Evolutionary conservation across 2,888 invertebrate species (phyloP).

Genomic region (Physocephala rufipes): DNA sequence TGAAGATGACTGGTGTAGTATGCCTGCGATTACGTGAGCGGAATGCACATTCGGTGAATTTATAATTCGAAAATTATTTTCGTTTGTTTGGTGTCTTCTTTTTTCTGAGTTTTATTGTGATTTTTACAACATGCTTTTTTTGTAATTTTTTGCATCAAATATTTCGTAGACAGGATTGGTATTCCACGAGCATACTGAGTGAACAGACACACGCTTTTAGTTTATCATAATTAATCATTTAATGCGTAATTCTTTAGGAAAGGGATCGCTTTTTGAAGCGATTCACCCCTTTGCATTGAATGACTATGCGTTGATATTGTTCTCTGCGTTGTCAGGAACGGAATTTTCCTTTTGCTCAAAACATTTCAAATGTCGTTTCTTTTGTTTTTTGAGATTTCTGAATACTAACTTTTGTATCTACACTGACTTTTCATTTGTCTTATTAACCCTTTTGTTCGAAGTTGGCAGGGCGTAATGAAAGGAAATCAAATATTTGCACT

Average conservation of each 20-base stretch:
- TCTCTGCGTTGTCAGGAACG: slow-evolving; percentile 44
- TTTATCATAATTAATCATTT: slow-evolving; percentile 60
- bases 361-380: slow-evolving; percentile 43
- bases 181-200: slow-evolving; percentile 24
- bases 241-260: slow-evolving; percentile 48
- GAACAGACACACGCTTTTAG: slow-evolving; percentile 30
- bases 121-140: slow-evolving; percentile 41
- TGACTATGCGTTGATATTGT: neutral
- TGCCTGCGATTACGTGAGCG: slow-evolving; percentile 43
- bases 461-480: slow-evolving; percentile 45
- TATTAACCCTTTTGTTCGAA: slow-evolving; percentile 63
- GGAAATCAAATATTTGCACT: slow-evolving; percentile 44
- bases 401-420: slow-evolving; percentile 36
- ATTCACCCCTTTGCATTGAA: too few relatives aligned
- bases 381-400: slow-evolving; percentile 45
- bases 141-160: slow-evolving; percentile 40
- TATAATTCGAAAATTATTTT: slow-evolving; percentile 50
- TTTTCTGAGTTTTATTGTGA: slow-evolving; percentile 31
- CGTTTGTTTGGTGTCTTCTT: slow-evolving; percentile 17
- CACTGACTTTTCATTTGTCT: slow-evolving; percentile 49
- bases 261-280: slow-evolving; percentile 14
- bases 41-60: slow-evolving; percentile 49
- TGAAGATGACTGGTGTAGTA: slow-evolving; percentile 28
- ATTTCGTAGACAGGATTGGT: slow-evolving; percentile 28
- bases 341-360: neutral